These are phyloP conservation scores for Stenodema calcarata DNA, from an alignment of 2,888 invertebrate species.

Conservation along the genomic window DNA sequence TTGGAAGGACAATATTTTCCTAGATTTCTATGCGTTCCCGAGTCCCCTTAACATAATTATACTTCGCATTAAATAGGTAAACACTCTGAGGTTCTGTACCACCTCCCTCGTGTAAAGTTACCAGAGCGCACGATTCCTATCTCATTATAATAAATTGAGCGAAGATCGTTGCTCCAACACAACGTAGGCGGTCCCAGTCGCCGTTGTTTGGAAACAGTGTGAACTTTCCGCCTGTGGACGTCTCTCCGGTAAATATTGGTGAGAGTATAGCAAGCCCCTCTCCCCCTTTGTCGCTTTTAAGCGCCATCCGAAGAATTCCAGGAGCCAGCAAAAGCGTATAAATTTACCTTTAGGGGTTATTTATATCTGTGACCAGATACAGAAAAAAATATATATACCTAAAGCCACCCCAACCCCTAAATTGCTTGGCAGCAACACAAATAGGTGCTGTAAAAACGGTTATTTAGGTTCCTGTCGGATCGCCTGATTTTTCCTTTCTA, in stretches of 20 bases:
- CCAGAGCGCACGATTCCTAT: background rate
- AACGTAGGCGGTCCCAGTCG: background rate
- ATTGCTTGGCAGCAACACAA: slow-evolving; percentile 13
- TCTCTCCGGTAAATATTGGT: background rate
- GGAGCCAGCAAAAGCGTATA: background rate
- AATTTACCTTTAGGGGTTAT: slow-evolving; percentile 9
- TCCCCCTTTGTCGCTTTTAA: background rate
- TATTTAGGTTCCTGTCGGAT: background rate
- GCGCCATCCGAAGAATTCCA: slow-evolving; percentile 23
- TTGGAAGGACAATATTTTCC: no score
- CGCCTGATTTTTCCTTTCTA: background rate
- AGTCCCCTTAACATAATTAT: no score
- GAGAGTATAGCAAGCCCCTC: background rate
- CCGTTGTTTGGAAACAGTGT: background rate
- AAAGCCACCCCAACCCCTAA: background rate
- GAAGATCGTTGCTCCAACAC: background rate
- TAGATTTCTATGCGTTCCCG: no score
- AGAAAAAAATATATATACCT: background rate
- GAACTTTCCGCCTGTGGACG: background rate
- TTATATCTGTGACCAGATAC: slow-evolving; percentile 11
- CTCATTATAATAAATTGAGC: background rate
- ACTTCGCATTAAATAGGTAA: no score
- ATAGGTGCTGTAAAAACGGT: background rate
- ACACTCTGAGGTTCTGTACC: no score
- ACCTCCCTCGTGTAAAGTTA: background rate